Percentiles rank a stretch among this genome's conserved stretches.
These are phyloP conservation scores for Hirudinaria manillensis DNA, from an alignment of 2,888 invertebrate genomes.

Conservation along the genomic window DNA sequence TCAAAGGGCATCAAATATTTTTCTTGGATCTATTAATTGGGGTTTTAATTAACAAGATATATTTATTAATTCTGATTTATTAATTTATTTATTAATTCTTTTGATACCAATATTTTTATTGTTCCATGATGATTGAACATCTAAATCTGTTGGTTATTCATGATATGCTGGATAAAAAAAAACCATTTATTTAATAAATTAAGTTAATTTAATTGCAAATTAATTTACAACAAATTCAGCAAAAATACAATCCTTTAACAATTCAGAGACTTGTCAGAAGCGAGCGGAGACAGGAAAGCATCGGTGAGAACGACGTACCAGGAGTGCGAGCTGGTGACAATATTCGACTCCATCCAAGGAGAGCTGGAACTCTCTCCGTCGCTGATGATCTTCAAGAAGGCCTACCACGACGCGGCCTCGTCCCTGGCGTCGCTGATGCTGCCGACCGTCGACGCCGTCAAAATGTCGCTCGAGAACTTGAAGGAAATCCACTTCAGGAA, in stretches of 20 bases:
- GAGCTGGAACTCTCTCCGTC: conserved; percentile 63
- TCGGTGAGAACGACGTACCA: conserved; percentile 57
- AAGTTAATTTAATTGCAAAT: not conserved
- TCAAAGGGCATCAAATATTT: not conserved
- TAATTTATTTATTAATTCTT: conserved; percentile 10
- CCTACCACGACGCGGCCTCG: conserved; percentile 56
- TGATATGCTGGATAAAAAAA: too few species aligned
- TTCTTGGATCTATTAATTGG: not conserved
- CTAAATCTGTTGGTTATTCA: too few species aligned
- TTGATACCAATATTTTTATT: not conserved
- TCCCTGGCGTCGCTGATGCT: not conserved
- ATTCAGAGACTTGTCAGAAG: not conserved
- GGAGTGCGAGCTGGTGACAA: conserved; percentile 62
- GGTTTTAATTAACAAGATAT: not conserved
- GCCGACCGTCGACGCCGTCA: conserved; percentile 50
- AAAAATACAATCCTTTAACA: too few species aligned
- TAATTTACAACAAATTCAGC: not conserved
- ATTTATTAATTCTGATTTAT: not conserved
- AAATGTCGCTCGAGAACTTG: conserved; percentile 60
- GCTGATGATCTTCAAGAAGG: conserved; percentile 61
- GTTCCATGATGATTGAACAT: too few species aligned
- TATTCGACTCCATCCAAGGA: conserved; percentile 61
- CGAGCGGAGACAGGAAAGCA: not conserved
- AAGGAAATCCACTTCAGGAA: conserved; percentile 64
- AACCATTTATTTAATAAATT: too few species aligned